Evolutionary conservation across 2,888 invertebrate species (phyloP), one percentile per base, ranked within the genome.

Genomic region (Cryptus viduatorius): DNA sequence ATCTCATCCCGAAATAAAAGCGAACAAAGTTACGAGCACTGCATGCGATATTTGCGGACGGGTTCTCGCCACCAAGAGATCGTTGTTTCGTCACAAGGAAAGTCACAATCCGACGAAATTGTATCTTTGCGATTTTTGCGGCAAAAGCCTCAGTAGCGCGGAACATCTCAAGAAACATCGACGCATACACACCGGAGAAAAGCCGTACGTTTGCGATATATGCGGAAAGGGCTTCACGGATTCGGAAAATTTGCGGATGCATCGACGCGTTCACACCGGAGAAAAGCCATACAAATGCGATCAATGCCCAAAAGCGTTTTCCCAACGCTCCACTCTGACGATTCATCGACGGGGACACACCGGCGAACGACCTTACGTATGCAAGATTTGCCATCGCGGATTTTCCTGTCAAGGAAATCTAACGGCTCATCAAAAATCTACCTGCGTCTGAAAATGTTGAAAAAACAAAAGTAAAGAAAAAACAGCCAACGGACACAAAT

Each of bases 141-240:
- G 95, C 5, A 95, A 95, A 88, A 94, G 94, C 82, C 90, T 95
- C 19, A 94, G 94, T 79, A 94, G 94, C 68, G 93, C 93, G 0
- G 94, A 94, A 53, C 94, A 94, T 31, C 89, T 95, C 46, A 94
- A 94, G 85, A 94, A 94, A 68, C 95, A 95, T 84, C 87, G 94
- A 46, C 91, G 94, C 19, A 94, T 94, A 29, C 95, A 95, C 85
- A 95, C 94, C 0, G 95, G 95, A 0, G 95, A 95, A 82, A 95
- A 95, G 84, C 94, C 94, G 0, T 94, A 94, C 82, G 94, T 94
- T 0, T 94, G 94, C 85, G 93, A 94, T 79, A 92, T 93, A 4
- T 94, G 94, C 86, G 94, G 94, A 48, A 94, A 94, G 86, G 94
- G 93, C 14, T 95, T 94, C 87, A 94, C 94, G 19, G 94, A 94